These are phyloP conservation scores for Choloepus didactylus DNA, from an alignment of 2,797 vertebrate species.

Conservation along the genomic window DNA sequence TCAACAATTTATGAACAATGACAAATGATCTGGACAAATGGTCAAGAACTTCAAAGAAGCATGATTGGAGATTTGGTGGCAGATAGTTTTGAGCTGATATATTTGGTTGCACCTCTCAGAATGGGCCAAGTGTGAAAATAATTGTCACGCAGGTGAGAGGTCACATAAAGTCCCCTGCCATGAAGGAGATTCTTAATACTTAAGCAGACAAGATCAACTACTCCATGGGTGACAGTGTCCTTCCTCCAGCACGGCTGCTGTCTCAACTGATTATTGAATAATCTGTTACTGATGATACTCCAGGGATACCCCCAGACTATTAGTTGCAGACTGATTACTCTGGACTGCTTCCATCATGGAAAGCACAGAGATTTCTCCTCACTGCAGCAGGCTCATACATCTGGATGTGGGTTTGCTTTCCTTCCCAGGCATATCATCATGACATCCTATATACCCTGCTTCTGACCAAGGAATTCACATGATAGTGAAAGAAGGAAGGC, in stretches of 20 bases:
- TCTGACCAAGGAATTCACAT: background rate
- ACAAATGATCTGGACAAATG: no score
- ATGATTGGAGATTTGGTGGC: background rate
- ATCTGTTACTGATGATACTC: background rate
- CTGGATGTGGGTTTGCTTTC: background rate
- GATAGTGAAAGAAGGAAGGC: background rate
- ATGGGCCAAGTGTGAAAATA: background rate
- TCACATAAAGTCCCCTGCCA: background rate
- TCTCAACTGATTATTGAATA: background rate
- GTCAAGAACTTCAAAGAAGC: background rate
- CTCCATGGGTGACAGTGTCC: background rate
- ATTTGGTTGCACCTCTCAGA: background rate
- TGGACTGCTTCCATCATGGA: background rate
- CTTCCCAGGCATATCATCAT: no score
- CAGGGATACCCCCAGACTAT: no score
- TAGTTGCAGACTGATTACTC: background rate
- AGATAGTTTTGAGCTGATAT: background rate
- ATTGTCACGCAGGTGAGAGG: background rate
- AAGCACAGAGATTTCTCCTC: background rate
- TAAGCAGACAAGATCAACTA: background rate
- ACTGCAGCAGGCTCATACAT: fast-evolving
- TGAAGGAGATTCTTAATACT: background rate
- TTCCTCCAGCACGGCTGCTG: background rate
- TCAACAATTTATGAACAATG: background rate
- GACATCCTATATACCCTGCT: background rate